These are phyloP conservation scores for Zaprionus camerounensis DNA, from an alignment of 1,140 invertebrate genomes.

Conservation along the genomic window DNA sequence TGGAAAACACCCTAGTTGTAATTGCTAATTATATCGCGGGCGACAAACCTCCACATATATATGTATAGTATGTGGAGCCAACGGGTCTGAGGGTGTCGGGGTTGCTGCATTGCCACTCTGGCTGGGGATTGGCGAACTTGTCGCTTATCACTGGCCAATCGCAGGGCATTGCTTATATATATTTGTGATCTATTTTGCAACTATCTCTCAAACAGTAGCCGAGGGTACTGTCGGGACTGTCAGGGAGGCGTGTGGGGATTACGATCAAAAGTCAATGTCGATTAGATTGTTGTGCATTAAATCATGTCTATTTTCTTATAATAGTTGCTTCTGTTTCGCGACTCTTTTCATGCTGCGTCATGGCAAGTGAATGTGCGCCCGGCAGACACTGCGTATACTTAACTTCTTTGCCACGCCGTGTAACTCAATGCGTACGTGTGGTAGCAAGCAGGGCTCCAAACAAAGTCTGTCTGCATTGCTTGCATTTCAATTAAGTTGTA, in stretches of 20 bases:
- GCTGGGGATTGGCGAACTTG: conserved; percentile 18
- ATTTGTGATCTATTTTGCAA: conserved; percentile 11
- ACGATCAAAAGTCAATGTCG: conserved; percentile 39
- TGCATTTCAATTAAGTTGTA: neutral
- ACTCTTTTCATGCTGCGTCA: conserved; percentile 20
- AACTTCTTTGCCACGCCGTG: neutral
- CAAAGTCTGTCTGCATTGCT: neutral
- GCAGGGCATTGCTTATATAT: neutral
- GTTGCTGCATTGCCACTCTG: neutral
- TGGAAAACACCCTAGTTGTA: conserved; percentile 42
- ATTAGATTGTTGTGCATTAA: conserved; percentile 48
- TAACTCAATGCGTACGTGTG: neutral
- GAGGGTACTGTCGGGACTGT: neutral
- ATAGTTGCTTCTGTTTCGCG: conserved; percentile 17
- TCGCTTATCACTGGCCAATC: conserved; percentile 45
- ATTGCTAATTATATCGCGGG: conserved; percentile 66
- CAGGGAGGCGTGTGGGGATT: neutral
- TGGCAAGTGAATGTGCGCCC: neutral
- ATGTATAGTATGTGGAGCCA: neutral
- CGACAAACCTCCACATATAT: conserved; percentile 20
- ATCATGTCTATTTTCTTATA: conserved; percentile 36
- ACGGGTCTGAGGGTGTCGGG: neutral
- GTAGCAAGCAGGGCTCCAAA: neutral
- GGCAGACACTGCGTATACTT: conserved; percentile 39
- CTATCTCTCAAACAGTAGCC: neutral